Evolutionary conservation across 2,888 invertebrate species (phyloP), one percentile per base, ranked within the genome.

Genomic region (Ferrisia virgata): DNA sequence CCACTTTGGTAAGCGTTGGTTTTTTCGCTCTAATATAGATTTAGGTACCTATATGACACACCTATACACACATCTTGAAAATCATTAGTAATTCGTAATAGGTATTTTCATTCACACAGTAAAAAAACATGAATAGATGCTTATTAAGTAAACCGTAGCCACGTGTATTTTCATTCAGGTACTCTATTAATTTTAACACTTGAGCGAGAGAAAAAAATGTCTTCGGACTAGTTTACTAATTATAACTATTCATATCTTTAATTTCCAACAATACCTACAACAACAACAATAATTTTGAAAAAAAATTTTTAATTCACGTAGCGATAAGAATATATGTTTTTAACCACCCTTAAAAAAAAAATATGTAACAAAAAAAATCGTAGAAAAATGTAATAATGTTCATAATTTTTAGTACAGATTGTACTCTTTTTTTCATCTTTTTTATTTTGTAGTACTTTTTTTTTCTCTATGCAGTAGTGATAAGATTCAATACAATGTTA

Each of bases 401-500:
- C 11, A 69, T 31, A 69, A 69, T 31, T 28, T 31, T 69, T 33
- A 15, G 4, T 28, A 15, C 69, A 69, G n/a, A 69, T 69, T 69
- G 31, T 33, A 22, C 69, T 31, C 8, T 64, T 69, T 69, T 69
- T 28, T 69, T 31, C 69, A n/a, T 69, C 2, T 31, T 8, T 28
- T 69, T 69, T 69, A 69, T 69, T 69, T 31, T 31, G 31, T 31
- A 69, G 0, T 33, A 33, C n/a, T 64, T 64, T 64, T 64, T 64
- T 69, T 22, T 69, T 69, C n/a, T 31, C 31, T 6, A 13, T 69
- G 15, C 31, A 69, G 31, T 18, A 13, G 53, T n/a, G 69, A 69
- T 69, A 69, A 28, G 69, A 69, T 69, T 69, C 69, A 69, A 69
- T 31, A 33, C 69, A 31, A 69, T 33, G 69, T 69, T 69, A 69